These are phyloP conservation scores for Hepsetus odoe DNA, from an alignment of 2,113 vertebrate species.

Conservation along the genomic window DNA sequence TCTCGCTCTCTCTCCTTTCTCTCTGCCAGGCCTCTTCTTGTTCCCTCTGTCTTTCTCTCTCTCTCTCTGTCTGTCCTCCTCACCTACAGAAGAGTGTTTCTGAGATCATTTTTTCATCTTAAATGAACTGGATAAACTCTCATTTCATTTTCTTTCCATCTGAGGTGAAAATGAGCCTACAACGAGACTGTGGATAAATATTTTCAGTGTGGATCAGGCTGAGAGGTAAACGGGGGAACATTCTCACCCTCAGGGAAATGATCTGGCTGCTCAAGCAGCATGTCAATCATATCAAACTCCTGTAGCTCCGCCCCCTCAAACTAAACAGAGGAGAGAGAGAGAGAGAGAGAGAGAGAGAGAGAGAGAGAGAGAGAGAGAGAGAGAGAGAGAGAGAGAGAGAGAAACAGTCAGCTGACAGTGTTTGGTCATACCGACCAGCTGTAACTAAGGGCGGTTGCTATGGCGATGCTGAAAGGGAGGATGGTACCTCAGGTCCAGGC, in stretches of 20 bases:
- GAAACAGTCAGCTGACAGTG: neutral
- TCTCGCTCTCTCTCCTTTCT: conserved; percentile 35
- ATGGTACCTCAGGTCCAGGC: conserved; percentile 70
- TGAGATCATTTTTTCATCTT: conserved; percentile 73
- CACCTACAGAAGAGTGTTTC: conserved; percentile 62
- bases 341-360: no score
- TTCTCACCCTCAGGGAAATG: conserved; percentile 69
- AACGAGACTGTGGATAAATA: no score
- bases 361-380: no score
- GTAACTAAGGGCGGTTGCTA: neutral
- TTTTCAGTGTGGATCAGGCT: no score
- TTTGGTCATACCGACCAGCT: neutral
- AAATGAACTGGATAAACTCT: no score
- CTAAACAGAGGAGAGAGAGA: conserved; percentile 25
- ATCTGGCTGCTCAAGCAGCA: conserved; percentile 75
- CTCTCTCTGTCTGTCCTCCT: conserved; percentile 31
- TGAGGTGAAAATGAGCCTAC: no score
- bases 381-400: neutral
- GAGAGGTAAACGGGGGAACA: neutral
- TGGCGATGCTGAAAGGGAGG: neutral
- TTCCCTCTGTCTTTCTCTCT: neutral
- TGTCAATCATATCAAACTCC: conserved; percentile 65
- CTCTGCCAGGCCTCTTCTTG: neutral
- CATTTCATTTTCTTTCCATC: no score
- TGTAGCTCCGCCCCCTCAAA: conserved; percentile 79